Evolutionary conservation across 2,797 vertebrate genomes (phyloP).

Genomic region (Acanthurus lineatus): DNA sequence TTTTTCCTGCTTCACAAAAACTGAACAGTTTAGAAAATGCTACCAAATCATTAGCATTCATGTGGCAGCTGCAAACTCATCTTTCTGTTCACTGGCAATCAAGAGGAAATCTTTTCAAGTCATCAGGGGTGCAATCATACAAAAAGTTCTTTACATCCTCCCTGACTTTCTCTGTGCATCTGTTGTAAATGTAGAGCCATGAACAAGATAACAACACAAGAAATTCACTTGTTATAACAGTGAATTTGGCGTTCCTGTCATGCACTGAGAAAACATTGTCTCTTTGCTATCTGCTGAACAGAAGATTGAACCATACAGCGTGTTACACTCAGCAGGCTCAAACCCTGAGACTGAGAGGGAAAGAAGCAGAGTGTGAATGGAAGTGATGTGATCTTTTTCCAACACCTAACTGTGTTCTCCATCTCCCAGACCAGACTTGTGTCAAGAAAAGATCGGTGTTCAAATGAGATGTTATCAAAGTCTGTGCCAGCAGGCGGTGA

Average conservation of each 20-base stretch:
- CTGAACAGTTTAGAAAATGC: neutral
- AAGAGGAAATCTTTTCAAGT: neutral
- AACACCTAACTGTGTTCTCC: constrained; percentile 42
- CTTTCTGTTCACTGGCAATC: neutral
- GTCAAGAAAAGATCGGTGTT: constrained; percentile 42
- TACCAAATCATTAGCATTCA: neutral
- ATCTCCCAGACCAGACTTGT: constrained; percentile 35
- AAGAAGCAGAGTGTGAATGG: constrained; percentile 18
- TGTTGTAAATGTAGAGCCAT: neutral
- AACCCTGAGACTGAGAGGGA: constrained; percentile 18
- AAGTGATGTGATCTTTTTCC: constrained; percentile 44
- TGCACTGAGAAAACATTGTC: neutral
- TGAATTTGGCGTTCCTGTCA: neutral
- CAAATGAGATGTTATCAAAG: constrained; percentile 53
- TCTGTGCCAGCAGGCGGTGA: constrained; percentile 31
- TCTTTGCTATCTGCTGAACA: constrained; percentile 17
- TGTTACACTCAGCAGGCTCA: constrained; percentile 19
- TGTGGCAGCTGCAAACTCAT: neutral
- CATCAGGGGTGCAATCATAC: neutral
- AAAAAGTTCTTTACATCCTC: neutral
- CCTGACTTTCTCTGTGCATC: neutral
- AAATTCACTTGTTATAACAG: neutral
- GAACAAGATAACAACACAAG: neutral
- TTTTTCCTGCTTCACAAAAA: neutral
- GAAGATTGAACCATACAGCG: constrained; percentile 16